Evolutionary conservation across 2,888 invertebrate genomes (phyloP), one percentile per base, ranked within the genome.

Genomic region (Habroteleia sp.): DNA sequence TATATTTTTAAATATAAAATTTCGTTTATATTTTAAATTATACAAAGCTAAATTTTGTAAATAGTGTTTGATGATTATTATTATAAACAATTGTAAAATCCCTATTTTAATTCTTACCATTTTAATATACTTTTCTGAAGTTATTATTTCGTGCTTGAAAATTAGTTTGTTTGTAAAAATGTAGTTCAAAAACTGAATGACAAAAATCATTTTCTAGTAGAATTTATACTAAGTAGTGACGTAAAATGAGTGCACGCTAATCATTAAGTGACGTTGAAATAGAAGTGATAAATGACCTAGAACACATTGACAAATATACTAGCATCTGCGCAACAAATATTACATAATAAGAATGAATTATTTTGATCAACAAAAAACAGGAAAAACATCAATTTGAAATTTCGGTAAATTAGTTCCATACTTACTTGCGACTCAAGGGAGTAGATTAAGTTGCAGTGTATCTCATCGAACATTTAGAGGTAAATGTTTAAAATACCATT

Each of bases 231-330:
- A 77, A 75, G 74, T 60, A 78, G 77, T 87, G 87, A 87, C 88
- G 88, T 86, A 85, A 86, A 86, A 85, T 78, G 79, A 78, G 83
- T 79, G 77, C 81, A 82, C 81, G 87, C 87, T 88, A 87, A 88
- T 84, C 74, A 80, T 81, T 81, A 78, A 82, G 79, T 85, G 86
- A 87, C 85, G 87, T 76, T 82, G 62, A 54, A 58, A 52, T 54
- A 29, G 48, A 80, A 77, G 84, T 83, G 87, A 83, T 88, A 88
- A 88, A 75, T 84, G 82, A 83, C 82, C 83, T 80, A 80, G 84
- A 82, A 87, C 84, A 87, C 78, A 35, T 25, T 41, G 41, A 56
- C 54, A 48, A 72, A 63, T 63, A 56, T 14, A 46, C 3, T 29
- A n/a, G 11, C 13, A 46, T 41, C 31, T 44, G 44, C 39, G 56